Base-by-base conservation (phyloP, 1,140 invertebrate species). In the Drosophila sproati region DNA sequence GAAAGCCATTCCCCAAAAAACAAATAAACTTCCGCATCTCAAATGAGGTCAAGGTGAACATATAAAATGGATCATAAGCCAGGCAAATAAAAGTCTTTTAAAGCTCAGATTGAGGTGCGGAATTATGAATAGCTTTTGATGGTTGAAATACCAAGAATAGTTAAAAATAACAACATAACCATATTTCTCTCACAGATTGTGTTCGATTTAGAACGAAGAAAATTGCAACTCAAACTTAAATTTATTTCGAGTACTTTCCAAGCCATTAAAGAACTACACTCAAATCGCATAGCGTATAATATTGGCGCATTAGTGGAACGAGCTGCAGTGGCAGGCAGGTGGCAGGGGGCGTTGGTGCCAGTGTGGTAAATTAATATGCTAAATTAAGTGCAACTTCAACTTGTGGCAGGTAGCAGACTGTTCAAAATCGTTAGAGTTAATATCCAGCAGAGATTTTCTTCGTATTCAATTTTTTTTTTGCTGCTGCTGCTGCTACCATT, bases 301-400 rank as follows among this genome's bases (percentile, higher is more conserved):
- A 48, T 61, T 68, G 28, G 29, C 67, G 55, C 68, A 71, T 75
- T 74, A 69, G 29, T 10, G 7, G 39, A 68, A 55, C 41, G 35
- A 70, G n/a, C 57, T 12, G 12, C 35, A 34, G 28, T 7, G 34
- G 28, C 12, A 1, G 20, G 20, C 1, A 20, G 20, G 20, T 10
- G 7, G 8, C 37, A 41, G 10, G 3, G 10, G 10, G 8, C 12
- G 12, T 12, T 12, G 37, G 7, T 3, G 39, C 32, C 10, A 68
- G 35, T 55, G 1, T 69, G 78, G 69, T 57, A 76, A 78, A 87
- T 73, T 82, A 75, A 86, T 87, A 64, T 62, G 55, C 54, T 59
- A 76, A 86, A 86, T 87, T 87, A 87, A 87, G 63, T 70, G 75
- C 62, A 56, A 78, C 59, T 79, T 41, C 71, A 68, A 63, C 64